Evolutionary conservation across 2,113 vertebrate species (phyloP).

Genomic region (Chloropsis hardwickii): DNA sequence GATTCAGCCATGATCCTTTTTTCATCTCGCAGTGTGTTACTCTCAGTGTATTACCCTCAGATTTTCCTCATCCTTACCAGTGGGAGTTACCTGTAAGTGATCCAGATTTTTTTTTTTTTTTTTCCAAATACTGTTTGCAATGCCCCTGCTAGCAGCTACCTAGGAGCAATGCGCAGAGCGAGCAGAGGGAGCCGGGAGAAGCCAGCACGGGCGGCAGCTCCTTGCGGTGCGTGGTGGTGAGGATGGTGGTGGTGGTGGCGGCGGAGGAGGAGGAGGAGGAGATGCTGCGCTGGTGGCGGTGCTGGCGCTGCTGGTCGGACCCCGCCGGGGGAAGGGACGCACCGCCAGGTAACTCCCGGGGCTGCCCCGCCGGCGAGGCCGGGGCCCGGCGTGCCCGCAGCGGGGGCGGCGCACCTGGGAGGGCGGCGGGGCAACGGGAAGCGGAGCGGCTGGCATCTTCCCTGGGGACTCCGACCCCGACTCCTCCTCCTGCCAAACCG

Average conservation of each 20-base stretch:
- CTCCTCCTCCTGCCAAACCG: slow-evolving; percentile 45
- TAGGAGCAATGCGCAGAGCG: slow-evolving; percentile 22
- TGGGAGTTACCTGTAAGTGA: slow-evolving; percentile 93
- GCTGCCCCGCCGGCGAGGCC: background rate
- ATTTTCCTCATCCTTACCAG: slow-evolving; percentile 98
- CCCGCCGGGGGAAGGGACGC: slow-evolving; percentile 10
- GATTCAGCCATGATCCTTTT: slow-evolving; percentile 89
- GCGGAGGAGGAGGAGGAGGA: background rate
- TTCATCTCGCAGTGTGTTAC: slow-evolving; percentile 90
- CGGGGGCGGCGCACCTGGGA: slow-evolving; percentile 36
- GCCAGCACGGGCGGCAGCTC: slow-evolving; percentile 26
- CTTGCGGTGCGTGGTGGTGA: slow-evolving; percentile 17
- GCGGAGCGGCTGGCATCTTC: background rate
- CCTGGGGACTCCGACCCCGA: slow-evolving; percentile 26
- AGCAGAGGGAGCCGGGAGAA: slow-evolving; percentile 41
- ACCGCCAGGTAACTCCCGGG: slow-evolving; percentile 45
- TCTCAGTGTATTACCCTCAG: slow-evolving; percentile 96
- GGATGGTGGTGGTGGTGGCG: background rate
- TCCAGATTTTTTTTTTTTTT: background rate
- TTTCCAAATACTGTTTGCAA: background rate
- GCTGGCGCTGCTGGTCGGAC: slow-evolving; percentile 14
- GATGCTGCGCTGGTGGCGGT: slow-evolving; percentile 2
- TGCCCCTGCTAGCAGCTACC: slow-evolving; percentile 1
- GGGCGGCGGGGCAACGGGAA: slow-evolving; percentile 1
- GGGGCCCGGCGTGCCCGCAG: background rate